These are phyloP conservation scores for Epizoanthus illoricatus DNA, from an alignment of 92 coral and sea anemone genomes.

Conservation along the genomic window DNA sequence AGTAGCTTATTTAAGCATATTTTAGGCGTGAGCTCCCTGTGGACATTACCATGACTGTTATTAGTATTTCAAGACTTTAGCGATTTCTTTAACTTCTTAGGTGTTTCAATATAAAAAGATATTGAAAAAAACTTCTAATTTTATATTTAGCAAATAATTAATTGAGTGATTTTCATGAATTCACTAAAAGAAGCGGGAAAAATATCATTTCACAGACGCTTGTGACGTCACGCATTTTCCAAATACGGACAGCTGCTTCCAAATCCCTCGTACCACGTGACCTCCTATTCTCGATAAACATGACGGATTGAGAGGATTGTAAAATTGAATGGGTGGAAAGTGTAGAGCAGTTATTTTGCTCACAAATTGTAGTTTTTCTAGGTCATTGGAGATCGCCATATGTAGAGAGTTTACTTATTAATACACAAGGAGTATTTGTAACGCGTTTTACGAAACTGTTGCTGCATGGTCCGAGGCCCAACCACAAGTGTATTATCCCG, in stretches of 20 bases:
- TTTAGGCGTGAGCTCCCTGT: too few relatives aligned
- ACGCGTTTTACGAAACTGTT: slow-evolving; percentile 3
- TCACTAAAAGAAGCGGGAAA: background rate
- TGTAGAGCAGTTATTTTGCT: slow-evolving; percentile 18
- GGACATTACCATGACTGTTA: too few relatives aligned
- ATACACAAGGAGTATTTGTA: slow-evolving; percentile 7
- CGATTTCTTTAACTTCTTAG: background rate
- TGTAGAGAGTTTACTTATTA: background rate
- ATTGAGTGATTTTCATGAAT: too few relatives aligned
- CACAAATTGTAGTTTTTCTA: background rate
- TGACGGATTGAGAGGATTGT: slow-evolving; percentile 69
- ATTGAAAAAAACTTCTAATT: background rate
- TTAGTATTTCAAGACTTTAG: too few relatives aligned
- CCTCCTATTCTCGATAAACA: slow-evolving; percentile 71
- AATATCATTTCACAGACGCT: background rate
- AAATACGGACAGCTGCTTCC: slow-evolving; percentile 39
- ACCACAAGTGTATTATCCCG: slow-evolving; percentile 50
- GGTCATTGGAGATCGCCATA: background rate
- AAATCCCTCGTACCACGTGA: slow-evolving; percentile 67
- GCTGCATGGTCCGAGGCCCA: slow-evolving; percentile 27
- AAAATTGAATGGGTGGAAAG: slow-evolving; percentile 20
- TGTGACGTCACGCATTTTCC: slow-evolving; percentile 33
- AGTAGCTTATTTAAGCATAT: too few relatives aligned
- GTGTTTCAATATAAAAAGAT: background rate
- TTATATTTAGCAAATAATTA: too few relatives aligned